Evolutionary conservation across 2,888 invertebrate genomes (phyloP).

Genomic region (Anagyrus pseudococci): DNA sequence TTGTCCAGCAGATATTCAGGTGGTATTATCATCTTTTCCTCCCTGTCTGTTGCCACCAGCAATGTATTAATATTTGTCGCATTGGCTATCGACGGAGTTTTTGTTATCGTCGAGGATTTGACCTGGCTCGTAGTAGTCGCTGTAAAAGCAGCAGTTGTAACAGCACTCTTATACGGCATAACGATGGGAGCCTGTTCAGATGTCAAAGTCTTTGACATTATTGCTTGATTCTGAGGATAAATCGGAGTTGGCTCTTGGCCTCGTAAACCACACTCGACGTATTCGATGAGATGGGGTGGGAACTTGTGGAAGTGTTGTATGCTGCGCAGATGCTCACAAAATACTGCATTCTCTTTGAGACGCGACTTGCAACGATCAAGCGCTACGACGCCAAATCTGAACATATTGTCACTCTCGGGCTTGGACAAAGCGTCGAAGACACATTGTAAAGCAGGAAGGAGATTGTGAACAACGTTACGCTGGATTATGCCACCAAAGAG

Average conservation of each 20-base stretch:
- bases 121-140: constrained; percentile 61
- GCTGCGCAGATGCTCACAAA: constrained; percentile 89
- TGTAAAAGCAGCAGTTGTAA: constrained; percentile 64
- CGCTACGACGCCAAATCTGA: constrained; percentile 95
- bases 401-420: constrained; percentile 94
- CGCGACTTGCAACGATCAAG: constrained; percentile 92
- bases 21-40: constrained; percentile 88
- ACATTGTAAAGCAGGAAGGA: constrained; percentile 85
- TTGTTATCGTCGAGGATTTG: constrained; percentile 69
- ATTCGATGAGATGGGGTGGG: constrained; percentile 90
- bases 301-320: constrained; percentile 94
- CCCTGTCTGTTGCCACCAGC: constrained; percentile 90
- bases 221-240: constrained; percentile 70
- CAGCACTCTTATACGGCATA: constrained; percentile 67
- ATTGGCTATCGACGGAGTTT: constrained; percentile 89
- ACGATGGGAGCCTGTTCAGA: too few species aligned
- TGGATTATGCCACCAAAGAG: constrained; percentile 98
- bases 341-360: constrained; percentile 95
- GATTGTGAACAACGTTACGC: constrained; percentile 87
- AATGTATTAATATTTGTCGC: constrained; percentile 98
- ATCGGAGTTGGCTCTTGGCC: constrained; percentile 88
- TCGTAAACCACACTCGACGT: constrained; percentile 89
- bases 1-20: constrained; percentile 96
- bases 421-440: constrained; percentile 94
- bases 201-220: constrained; percentile 70